A percentile compares a stretch with the other conserved stretches of the same genome.
Conservation (phyloP, 2,113 vertebrate genomes). For the Neodontobutis hainanensis region DNA sequence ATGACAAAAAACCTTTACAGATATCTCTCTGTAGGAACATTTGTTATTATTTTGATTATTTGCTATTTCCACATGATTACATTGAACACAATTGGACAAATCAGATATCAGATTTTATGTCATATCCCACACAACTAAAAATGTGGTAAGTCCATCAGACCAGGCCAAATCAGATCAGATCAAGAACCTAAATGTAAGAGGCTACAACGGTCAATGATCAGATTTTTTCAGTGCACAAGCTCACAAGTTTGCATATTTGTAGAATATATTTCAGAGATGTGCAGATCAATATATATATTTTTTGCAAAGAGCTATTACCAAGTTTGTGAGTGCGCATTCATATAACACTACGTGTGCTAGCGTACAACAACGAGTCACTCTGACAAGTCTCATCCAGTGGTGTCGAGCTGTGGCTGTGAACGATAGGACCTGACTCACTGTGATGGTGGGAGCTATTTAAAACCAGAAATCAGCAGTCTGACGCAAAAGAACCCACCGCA, state of each 20-base stretch:
- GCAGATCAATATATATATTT: too few species aligned
- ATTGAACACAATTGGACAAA: background rate
- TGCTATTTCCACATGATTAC: background rate
- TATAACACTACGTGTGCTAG: conserved; percentile 14
- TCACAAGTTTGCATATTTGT: too few species aligned
- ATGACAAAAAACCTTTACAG: too few species aligned
- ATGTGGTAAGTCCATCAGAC: too few species aligned
- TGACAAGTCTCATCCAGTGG: conserved; percentile 58
- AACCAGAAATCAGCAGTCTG: conserved; percentile 66
- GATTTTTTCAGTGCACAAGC: too few species aligned
- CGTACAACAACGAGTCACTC: conserved; percentile 21
- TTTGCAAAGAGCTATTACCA: conserved; percentile 39
- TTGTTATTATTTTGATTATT: background rate
- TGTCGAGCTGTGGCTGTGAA: conserved; percentile 56
- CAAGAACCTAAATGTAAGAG: too few species aligned
- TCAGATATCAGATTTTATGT: background rate
- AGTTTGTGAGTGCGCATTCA: conserved; percentile 15
- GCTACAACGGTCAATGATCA: too few species aligned
- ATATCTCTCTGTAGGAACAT: too few species aligned
- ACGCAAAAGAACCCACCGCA: conserved; percentile 66
- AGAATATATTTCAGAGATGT: too few species aligned
- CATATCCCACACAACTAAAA: too few species aligned
- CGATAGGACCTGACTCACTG: conserved; percentile 70
- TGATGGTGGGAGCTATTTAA: conserved; percentile 76
- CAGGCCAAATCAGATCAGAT: too few species aligned